Base-by-base conservation (phyloP, 2,797 vertebrate species). In the Capromys pilorides region DNA sequence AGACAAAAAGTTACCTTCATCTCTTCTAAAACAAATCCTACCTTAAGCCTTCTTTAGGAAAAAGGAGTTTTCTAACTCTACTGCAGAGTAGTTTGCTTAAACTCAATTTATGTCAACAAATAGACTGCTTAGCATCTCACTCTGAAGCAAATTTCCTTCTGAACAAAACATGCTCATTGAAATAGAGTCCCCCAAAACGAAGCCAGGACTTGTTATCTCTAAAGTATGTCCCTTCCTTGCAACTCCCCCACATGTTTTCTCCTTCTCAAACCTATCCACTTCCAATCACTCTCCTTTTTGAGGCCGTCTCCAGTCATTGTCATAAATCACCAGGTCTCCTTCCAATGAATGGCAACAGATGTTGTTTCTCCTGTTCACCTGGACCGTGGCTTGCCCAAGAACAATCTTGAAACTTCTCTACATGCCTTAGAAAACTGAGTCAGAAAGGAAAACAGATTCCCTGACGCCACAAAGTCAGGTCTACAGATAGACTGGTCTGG, bases 71-170 rank as follows among this genome's bases (percentile, higher is more conserved):
- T 96, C 92, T 61, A 84, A 87, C 71, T 79, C 75, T 62, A 78
- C 49, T 61, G 79, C 36, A 64, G 49, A 86, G 54, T 82, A 94
- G 61, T 95, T 75, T 95, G 87, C 90, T 93, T 94, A 95, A 95
- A 93, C 45, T 79, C 83, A 92, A 92, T 96, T 94, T 94, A 93
- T 79, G 94, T 94, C 88, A 93, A 59, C 91, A 95, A 97, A 90
- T 88, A 88, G 31, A 83, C 16, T 90, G 81, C 93, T 94, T 96
- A 95, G 59, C 79, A 90, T 91, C 73, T 91, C 64, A 84, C 84
- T 96, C 92, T 87, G 84, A 96, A 96, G 94, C 83, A 86, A 85
- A 57, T 18, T 94, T 89, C 59, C 69, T 93, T 79, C 69, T 54
- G 45, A 96, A 94, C 33, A 79, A 95, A 95, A 69, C 24, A 95